Conservation (phyloP, 2,888 invertebrate species). For the Cetonia aurata region DNA sequence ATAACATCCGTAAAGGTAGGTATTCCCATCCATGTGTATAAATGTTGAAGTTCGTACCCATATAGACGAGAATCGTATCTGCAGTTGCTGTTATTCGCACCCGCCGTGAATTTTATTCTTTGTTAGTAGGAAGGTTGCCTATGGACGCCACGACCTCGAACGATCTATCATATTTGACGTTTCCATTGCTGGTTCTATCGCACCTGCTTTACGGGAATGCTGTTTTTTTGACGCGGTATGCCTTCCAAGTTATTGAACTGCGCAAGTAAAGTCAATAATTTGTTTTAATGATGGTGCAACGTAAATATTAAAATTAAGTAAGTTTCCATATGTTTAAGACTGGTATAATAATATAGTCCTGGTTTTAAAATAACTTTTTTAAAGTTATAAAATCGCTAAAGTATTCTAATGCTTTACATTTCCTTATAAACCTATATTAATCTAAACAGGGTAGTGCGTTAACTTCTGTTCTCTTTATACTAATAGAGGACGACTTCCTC, state of each 20-base stretch:
- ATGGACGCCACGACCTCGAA: constrained; percentile 19
- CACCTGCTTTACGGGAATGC: constrained; percentile 30
- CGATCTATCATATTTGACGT: constrained; percentile 35
- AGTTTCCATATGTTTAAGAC: too few relatives aligned
- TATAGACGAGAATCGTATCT: constrained; percentile 1
- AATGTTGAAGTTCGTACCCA: constrained; percentile 7
- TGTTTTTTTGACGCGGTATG: not conserved
- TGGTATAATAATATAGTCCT: too few relatives aligned
- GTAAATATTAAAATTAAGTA: too few relatives aligned
- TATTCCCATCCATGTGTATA: not conserved
- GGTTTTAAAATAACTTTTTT: too few relatives aligned
- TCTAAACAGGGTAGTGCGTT: too few relatives aligned
- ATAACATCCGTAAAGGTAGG: constrained; percentile 17
- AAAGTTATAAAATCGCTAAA: too few relatives aligned
- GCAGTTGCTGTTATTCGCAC: constrained; percentile 12
- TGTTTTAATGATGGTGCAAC: too few relatives aligned
- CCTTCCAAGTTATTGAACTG: constrained; percentile 7
- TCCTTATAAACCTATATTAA: too few relatives aligned
- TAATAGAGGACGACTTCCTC: too few relatives aligned
- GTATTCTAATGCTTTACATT: too few relatives aligned
- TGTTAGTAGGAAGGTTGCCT: not conserved
- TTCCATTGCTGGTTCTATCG: constrained; percentile 2
- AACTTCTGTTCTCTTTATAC: too few relatives aligned
- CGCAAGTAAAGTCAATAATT: too few relatives aligned
- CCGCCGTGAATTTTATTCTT: constrained; percentile 16